Evolutionary conservation across 2,888 invertebrate species (phyloP).

Genomic region (Myopa tessellatipennis): DNA sequence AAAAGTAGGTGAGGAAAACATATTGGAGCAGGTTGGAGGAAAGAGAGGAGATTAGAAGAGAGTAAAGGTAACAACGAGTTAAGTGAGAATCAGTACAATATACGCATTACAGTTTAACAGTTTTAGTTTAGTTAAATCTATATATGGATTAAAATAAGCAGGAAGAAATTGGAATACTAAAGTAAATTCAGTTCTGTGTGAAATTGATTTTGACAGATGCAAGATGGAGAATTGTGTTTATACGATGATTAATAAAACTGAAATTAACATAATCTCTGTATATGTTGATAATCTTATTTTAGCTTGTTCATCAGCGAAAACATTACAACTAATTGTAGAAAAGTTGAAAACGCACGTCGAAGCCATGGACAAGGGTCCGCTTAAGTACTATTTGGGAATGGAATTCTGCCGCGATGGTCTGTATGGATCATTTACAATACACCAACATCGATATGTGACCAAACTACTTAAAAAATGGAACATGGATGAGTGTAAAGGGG

Average conservation of each 20-base stretch:
- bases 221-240: conserved; percentile 5
- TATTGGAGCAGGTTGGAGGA: too few relatives aligned
- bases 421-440: conserved; percentile 28
- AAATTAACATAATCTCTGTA: conserved; percentile 35
- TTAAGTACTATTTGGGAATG: conserved; percentile 36
- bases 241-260: conserved; percentile 11
- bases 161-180: too few relatives aligned
- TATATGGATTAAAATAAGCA: too few relatives aligned
- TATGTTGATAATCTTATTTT: conserved; percentile 43
- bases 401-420: conserved; percentile 38
- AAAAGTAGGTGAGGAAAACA: too few relatives aligned
- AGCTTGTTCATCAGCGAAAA: conserved; percentile 33
- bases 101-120: too few relatives aligned
- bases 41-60: too few relatives aligned
- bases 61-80: too few relatives aligned
- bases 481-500: conserved; percentile 38
- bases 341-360: conserved; percentile 28
- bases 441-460: conserved; percentile 21
- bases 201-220: conserved; percentile 38
- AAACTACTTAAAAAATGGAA: conserved; percentile 20
- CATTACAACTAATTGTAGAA: conserved; percentile 29
- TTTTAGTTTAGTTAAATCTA: too few relatives aligned
- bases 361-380: conserved; percentile 35
- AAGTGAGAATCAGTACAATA: too few relatives aligned
- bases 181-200: too few relatives aligned